phyloP scores from a whole-genome alignment of 1,140 invertebrate genomes.

The Drosophila kikkawai region DNA sequence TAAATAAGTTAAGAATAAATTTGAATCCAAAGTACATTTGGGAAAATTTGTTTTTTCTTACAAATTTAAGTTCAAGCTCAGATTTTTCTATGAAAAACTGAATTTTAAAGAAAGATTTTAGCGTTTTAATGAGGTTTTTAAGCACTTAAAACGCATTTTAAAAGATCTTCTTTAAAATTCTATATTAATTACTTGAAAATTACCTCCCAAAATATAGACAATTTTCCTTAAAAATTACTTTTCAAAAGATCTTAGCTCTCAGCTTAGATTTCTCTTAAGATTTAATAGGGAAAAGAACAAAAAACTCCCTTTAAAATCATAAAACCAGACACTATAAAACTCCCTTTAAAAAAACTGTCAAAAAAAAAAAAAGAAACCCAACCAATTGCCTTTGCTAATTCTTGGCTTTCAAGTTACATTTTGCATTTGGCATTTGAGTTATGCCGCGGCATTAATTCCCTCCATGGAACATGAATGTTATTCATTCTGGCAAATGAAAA shows the following conservation, averaged over 20 bases:
- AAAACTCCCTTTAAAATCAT: background rate
- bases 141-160: background rate
- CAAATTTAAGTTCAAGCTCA: background rate
- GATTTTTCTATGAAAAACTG: background rate
- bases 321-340: background rate
- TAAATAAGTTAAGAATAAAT: no score
- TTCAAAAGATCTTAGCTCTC: background rate
- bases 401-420: constrained; percentile 33
- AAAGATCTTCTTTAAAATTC: background rate
- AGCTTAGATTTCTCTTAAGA: background rate
- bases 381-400: constrained; percentile 7
- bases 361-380: background rate
- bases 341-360: background rate
- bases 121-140: no score
- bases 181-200: background rate
- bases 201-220: background rate
- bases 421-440: constrained; percentile 59
- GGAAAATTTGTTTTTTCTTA: no score
- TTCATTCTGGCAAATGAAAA: constrained; percentile 62
- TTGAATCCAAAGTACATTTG: no score
- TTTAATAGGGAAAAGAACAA: no score
- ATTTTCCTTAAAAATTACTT: background rate
- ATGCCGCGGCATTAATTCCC: constrained; percentile 69
- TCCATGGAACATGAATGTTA: constrained; percentile 63
- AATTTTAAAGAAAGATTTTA: background rate